These are phyloP conservation scores for Panulirus ornatus DNA, from an alignment of 1,140 invertebrate genomes.

Conservation along the genomic window DNA sequence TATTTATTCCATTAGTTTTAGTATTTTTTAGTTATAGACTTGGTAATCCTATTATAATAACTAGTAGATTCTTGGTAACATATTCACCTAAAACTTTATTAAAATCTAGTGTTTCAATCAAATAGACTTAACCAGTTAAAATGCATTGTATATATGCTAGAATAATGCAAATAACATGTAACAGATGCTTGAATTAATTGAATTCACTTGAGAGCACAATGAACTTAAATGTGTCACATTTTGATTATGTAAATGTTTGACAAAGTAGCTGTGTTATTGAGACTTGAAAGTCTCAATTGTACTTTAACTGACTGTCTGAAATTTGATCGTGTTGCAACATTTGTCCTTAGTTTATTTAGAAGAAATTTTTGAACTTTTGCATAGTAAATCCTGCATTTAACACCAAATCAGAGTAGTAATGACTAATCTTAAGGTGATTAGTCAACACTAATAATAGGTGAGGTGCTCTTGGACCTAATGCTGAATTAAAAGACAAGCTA, in stretches of 20 bases:
- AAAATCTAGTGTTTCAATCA: conserved; percentile 2
- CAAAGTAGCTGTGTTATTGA: neutral
- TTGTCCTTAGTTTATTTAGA: neutral
- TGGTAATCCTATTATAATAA: neutral
- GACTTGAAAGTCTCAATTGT: neutral
- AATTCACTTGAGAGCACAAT: neutral
- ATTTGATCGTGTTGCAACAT: neutral
- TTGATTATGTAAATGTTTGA: neutral
- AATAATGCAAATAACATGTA: neutral
- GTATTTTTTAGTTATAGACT: conserved; percentile 11
- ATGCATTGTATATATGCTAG: neutral
- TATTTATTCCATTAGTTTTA: conserved; percentile 66
- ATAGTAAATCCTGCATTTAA: neutral
- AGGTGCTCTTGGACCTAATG: conserved; percentile 15
- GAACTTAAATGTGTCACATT: neutral
- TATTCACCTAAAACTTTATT: neutral
- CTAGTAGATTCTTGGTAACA: neutral
- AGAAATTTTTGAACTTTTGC: neutral
- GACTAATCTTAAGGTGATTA: neutral
- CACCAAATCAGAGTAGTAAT: neutral
- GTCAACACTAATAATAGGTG: neutral
- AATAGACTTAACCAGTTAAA: neutral
- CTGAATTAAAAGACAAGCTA: conserved; percentile 36
- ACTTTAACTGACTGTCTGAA: neutral
- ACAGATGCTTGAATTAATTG: neutral